Base-by-base conservation (phyloP, 35 echinoderm and acorn worm genomes). In the Hemicentrotus pulcherrimus region DNA sequence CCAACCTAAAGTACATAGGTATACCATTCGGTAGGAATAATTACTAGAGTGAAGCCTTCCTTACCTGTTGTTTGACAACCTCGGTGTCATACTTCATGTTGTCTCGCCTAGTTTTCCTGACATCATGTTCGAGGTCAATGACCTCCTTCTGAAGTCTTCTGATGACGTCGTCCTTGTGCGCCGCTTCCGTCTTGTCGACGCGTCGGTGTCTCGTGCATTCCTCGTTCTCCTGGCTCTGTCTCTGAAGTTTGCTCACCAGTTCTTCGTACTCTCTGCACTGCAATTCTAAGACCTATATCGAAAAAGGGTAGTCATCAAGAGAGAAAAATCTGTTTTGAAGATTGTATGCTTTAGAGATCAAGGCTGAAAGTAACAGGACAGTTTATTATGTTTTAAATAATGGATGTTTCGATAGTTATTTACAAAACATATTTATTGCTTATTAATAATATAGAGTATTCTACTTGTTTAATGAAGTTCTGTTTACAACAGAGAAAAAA, bases 31-130 rank as follows among this genome's bases (percentile, higher is more conserved):
- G 65, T 28, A 24, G 65, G 65, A 28, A 78, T 7, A 78, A 70
- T 78, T 7, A 55, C 15, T 55, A 55, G 50, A 55, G 50, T 55
- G 65, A 15, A 28, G 19, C 65, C 91, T 93, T 16, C 65, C 91
- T 93, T 16, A 93, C 91, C 91, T 93, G 91, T 33, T 93, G 91
- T 33, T 93, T 58, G 3, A 58, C 91, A n/a, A 93, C 45, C 91
- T 93, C 91, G 7, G 46, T 93, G 91, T 93, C 91, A 3, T 50
- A 93, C 32, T 58, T 47, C 30, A 13, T 31, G 45, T n/a, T 58
- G 2, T 93, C 46, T 58, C 30, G 45, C 48, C 48, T 47, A 19
- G 48, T 11, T 47, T 58, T 13, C 47, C 30, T 50, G n/a, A 93
- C 22, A 14, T 50, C 48, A 5, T 58, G 46, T 31, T 93, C 91